Percentiles rank a stretch among this genome's conserved stretches.
Conservation (phyloP, 2,888 invertebrate genomes). For the Pollenia angustigena region DNA sequence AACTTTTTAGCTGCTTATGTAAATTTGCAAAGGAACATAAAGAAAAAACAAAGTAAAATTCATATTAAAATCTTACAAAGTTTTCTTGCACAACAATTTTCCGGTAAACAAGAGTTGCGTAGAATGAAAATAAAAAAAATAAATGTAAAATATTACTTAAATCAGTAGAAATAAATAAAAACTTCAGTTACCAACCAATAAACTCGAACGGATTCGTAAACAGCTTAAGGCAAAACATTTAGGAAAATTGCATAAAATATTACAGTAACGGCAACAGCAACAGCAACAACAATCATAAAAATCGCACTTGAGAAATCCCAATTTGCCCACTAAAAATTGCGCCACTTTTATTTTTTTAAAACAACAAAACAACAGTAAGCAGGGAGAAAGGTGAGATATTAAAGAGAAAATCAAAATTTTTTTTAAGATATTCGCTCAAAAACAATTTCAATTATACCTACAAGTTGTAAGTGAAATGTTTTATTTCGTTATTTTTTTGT, state of each 20-base stretch:
- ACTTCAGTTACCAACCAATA: slow-evolving; percentile 26
- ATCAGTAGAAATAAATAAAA: slow-evolving; percentile 8
- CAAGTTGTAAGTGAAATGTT: not conserved
- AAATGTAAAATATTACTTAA: not conserved
- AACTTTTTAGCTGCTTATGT: slow-evolving; percentile 37
- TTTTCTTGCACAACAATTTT: slow-evolving; percentile 53
- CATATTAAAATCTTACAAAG: slow-evolving; percentile 50
- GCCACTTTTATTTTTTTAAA: no score
- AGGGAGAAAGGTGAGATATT: no score
- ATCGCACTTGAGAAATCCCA: not conserved
- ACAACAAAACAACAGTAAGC: no score
- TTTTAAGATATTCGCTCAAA: not conserved
- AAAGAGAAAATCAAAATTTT: no score
- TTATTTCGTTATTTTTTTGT: not conserved
- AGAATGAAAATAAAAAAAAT: not conserved
- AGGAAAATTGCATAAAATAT: slow-evolving; percentile 38
- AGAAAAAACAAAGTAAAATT: not conserved
- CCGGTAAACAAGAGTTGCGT: slow-evolving; percentile 46
- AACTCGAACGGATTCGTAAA: slow-evolving; percentile 29
- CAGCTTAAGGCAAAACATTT: slow-evolving; percentile 40
- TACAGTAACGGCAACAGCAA: not conserved
- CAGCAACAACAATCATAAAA: not conserved
- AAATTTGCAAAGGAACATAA: slow-evolving; percentile 25
- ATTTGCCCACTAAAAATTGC: no score
- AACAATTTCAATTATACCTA: slow-evolving; percentile 20